These are phyloP conservation scores for Chrosomus eos DNA, from an alignment of 2,797 vertebrate species.

Conservation along the genomic window DNA sequence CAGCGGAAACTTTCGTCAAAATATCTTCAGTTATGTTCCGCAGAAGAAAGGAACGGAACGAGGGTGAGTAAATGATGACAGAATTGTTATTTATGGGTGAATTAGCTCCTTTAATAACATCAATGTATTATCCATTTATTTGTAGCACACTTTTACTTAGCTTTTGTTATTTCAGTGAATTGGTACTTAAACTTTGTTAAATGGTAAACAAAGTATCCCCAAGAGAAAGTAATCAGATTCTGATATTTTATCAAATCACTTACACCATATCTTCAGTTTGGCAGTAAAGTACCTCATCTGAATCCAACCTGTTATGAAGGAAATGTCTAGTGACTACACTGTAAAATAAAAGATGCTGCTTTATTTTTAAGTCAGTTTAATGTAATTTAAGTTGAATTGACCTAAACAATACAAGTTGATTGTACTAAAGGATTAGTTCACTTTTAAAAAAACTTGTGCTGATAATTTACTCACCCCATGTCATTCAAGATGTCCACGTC, in stretches of 20 bases:
- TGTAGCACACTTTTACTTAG: neutral
- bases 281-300: constrained; percentile 24
- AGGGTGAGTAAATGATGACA: neutral
- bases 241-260: neutral
- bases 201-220: neutral
- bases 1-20: neutral
- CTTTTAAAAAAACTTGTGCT: too few species aligned
- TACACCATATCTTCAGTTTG: constrained; percentile 27
- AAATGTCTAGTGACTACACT: neutral
- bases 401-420: too few species aligned
- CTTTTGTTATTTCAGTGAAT: neutral
- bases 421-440: too few species aligned
- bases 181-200: neutral
- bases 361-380: too few species aligned
- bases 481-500: too few species aligned
- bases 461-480: too few species aligned
- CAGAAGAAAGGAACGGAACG: neutral
- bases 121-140: neutral
- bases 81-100: neutral
- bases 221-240: constrained; percentile 2
- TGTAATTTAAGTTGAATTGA: too few species aligned
- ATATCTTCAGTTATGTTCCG: neutral
- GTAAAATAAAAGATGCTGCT: too few species aligned
- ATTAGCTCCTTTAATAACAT: neutral
- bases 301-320: constrained; percentile 17